phyloP scores from a whole-genome alignment of 2,113 vertebrate species.

The Rhynchopsitta pachyrhyncha region DNA sequence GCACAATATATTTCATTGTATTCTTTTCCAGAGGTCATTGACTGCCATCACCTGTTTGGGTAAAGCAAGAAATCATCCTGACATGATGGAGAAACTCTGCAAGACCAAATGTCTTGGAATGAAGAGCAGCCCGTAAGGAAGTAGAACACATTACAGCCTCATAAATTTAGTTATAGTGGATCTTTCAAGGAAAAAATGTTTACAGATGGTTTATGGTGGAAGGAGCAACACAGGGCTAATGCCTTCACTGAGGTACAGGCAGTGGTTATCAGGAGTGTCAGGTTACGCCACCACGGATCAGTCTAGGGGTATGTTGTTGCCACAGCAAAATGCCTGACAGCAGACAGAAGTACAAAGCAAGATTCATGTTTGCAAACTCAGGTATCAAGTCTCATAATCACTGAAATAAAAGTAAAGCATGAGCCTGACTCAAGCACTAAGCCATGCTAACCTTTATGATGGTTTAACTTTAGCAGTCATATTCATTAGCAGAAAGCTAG shows the following conservation, averaged over 20 bases:
- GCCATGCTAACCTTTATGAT: not conserved
- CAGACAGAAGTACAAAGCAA: not conserved
- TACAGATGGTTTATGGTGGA: rapidly evolving
- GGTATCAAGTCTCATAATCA: not conserved
- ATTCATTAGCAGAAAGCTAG: not conserved
- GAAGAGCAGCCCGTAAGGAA: not conserved
- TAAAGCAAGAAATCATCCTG: not conserved
- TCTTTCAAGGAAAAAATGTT: not conserved
- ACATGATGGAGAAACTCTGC: not conserved
- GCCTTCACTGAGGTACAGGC: not conserved
- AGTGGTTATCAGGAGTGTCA: not conserved
- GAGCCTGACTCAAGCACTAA: not conserved
- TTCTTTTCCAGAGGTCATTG: not conserved
- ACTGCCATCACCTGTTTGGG: not conserved
- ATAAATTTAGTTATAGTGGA: not conserved
- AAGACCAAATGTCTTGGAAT: not conserved
- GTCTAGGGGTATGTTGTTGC: not conserved
- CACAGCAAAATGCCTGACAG: not conserved
- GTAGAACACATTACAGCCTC: not conserved
- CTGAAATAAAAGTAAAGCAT: not conserved
- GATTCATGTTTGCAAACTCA: not conserved
- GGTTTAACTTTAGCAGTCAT: not conserved
- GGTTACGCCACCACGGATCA: not conserved
- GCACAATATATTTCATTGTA: not conserved
- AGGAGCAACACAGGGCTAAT: not conserved